These are phyloP conservation scores for Nomada ferruginata DNA, from an alignment of 2,888 invertebrate species.

Conservation along the genomic window DNA sequence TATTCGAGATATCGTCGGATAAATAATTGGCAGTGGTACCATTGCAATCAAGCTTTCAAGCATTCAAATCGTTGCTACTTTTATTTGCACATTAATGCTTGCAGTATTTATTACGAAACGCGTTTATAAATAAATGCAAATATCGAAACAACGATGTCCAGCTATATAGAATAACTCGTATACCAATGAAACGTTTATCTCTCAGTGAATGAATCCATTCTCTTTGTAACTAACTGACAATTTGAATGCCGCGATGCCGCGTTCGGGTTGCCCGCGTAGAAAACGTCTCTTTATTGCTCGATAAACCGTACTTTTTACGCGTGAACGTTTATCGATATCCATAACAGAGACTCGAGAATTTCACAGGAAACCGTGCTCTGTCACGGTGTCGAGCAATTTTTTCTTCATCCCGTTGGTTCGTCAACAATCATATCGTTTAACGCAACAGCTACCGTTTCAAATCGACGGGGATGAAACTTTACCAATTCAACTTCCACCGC, in stretches of 20 bases:
- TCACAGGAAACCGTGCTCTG: not conserved
- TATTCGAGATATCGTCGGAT: not conserved
- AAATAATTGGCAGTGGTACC: not conserved
- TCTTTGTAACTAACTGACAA: conserved; percentile 13
- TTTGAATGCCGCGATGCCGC: not conserved
- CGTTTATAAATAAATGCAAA: conserved; percentile 11
- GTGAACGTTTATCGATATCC: conserved; percentile 37
- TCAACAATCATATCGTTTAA: not conserved
- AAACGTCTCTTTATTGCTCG: not conserved
- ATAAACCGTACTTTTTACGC: conserved; percentile 6
- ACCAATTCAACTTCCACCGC: not conserved
- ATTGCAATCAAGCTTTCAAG: not conserved
- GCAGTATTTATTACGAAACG: not conserved
- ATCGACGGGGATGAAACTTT: conserved; percentile 18
- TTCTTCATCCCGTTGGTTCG: not conserved
- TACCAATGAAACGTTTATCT: conserved; percentile 16
- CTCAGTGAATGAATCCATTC: conserved; percentile 3
- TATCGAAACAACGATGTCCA: conserved; percentile 2
- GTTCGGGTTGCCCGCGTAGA: not conserved
- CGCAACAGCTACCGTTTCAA: not conserved
- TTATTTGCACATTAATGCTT: not conserved
- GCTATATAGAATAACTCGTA: not conserved
- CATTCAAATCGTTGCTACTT: too few species aligned
- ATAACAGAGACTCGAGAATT: conserved; percentile 3
- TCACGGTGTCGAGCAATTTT: not conserved